Evolutionary conservation across 2,797 vertebrate species (phyloP).

Genomic region (Xiphorhynchus erythropygius): DNA sequence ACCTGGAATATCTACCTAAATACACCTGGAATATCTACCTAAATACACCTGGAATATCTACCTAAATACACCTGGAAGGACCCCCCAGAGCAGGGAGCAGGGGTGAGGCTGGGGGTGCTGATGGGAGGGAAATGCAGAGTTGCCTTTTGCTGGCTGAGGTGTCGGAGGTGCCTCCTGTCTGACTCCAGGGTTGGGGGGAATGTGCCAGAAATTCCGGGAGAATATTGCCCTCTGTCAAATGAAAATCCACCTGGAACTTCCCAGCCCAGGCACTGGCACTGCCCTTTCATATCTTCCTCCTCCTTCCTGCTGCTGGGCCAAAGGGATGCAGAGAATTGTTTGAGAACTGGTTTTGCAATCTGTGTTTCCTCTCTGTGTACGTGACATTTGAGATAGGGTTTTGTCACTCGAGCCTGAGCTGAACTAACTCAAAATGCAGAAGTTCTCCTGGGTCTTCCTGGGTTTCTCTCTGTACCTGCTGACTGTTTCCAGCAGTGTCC

Average conservation of each 20-base stretch:
- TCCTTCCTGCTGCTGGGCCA: background rate
- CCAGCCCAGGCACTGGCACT: rapidly evolving
- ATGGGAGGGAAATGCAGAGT: rapidly evolving
- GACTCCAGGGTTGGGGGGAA: background rate
- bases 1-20: too few relatives aligned
- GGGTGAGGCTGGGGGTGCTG: background rate
- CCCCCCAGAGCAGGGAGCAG: background rate
- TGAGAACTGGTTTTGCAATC: background rate
- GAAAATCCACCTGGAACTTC: background rate
- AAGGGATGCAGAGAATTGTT: background rate
- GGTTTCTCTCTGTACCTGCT: background rate
- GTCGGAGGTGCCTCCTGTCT: background rate
- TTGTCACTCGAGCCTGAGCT: constrained; percentile 24
- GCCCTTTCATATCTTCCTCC: background rate
- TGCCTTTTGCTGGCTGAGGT: rapidly evolving
- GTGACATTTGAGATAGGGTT: background rate
- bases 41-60: too few relatives aligned
- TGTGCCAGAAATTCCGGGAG: background rate
- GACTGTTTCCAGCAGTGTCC: background rate
- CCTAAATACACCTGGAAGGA: background rate
- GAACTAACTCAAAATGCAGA: background rate
- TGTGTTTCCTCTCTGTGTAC: background rate
- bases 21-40: too few relatives aligned
- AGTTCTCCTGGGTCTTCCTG: background rate
- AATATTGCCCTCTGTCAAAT: background rate